Base-by-base conservation (phyloP, 2,888 invertebrate species). In the Merodon equestris region DNA sequence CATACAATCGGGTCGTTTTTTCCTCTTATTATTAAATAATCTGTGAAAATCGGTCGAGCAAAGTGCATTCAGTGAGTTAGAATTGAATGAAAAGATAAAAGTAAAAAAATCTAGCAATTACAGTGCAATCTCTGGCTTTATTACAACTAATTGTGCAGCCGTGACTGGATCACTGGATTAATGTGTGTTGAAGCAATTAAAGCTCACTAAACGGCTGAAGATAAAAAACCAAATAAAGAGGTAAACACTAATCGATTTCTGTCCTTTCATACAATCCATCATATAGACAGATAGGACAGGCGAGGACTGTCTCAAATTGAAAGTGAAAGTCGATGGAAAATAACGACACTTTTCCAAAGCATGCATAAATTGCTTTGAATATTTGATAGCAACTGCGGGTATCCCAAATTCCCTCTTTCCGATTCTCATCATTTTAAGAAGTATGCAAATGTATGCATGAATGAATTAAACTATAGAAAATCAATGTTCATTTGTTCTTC, bases 311-410 rank as follows among this genome's bases (percentile, higher is more conserved):
- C 27, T 27, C 27, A 45, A 13, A 40, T 54, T 19, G 72, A 76
- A 72, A 67, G 77, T 77, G 77, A 77, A 77, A 77, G 77, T 77
- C 67, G 67, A 38, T 73, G 54, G 38, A 72, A 66, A 61, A 56
- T 9, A 14, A 14, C 40, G 34, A 45, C 34, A 38, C 48, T 56
- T 51, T 51, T 51, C 34, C 34, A 42, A 42, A 3, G 34, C 27
- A 40, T 54, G 54, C 38, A 40, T 54, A 34, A 14, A 17, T 38
- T 17, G 9, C 18, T 2, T 15, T 48, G 12, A 7, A 4, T 27
- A 27, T 27, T 7, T 27, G 27, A 4, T 4, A 4, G 27, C 27
- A 27, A 4, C 27, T 27, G 7, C 27, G 7, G 7, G 27, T 27
- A 27, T 27, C 27, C 18, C 45, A 36, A 48, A 53, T 13, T 54